Percentiles rank a stretch among this genome's conserved stretches.
phyloP scores from a whole-genome alignment of 2,113 vertebrate species.

The Damaliscus lunatus region DNA sequence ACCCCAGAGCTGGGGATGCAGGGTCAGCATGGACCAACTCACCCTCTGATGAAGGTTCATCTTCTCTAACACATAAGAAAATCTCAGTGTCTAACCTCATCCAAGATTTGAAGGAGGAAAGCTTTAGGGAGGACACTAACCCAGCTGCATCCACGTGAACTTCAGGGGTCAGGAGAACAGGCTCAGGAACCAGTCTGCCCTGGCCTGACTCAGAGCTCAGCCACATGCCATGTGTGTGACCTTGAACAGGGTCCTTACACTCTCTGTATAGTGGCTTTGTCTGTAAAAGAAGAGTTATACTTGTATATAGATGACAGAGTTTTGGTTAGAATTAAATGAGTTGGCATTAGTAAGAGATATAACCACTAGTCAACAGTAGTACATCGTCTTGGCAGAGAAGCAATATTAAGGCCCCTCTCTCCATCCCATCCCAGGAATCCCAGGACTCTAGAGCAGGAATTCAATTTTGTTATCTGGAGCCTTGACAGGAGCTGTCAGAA shows the following conservation, averaged over 20 bases:
- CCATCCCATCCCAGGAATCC: neutral
- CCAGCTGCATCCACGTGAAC: fast-evolving
- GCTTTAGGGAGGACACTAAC: neutral
- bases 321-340: neutral
- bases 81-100: neutral
- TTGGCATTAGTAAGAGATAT: neutral
- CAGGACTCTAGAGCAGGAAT: neutral
- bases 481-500: neutral
- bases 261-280: neutral
- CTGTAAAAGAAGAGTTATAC: neutral
- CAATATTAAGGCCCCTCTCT: neutral
- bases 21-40: neutral
- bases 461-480: neutral
- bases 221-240: neutral
- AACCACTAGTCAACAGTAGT: neutral
- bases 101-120: neutral
- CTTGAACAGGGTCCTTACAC: neutral
- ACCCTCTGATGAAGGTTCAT: neutral
- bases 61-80: neutral
- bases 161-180: neutral
- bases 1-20: neutral
- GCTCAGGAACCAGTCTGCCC: neutral
- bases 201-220: neutral
- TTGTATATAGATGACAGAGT: neutral
- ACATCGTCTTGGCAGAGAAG: neutral